Percentiles rank a stretch among this genome's conserved stretches.
Evolutionary conservation across 2,888 invertebrate species (phyloP).

Genomic region (Scrobipalpa costella): DNA sequence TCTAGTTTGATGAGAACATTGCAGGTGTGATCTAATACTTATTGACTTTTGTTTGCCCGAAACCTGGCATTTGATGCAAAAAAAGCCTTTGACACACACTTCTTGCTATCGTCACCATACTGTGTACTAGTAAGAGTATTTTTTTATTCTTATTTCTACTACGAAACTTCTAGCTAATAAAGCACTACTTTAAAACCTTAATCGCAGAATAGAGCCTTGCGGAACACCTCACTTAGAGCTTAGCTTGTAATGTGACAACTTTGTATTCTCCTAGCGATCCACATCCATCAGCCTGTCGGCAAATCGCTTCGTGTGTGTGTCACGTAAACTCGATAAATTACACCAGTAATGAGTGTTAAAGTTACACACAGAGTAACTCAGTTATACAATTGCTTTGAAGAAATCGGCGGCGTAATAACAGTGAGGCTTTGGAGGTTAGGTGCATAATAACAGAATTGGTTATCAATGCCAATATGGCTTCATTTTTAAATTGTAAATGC

Average conservation of each 20-base stretch:
- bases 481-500: neutral
- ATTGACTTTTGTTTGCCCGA: no score
- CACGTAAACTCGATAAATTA: constrained; percentile 66
- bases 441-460: neutral
- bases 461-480: neutral
- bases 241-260: constrained; percentile 34
- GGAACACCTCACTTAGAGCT: neutral
- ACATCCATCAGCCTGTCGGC: constrained; percentile 61
- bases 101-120: no score
- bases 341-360: constrained; percentile 46
- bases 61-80: no score
- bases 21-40: no score
- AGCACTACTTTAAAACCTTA: neutral
- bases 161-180: no score
- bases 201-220: constrained; percentile 8
- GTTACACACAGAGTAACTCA: constrained; percentile 19
- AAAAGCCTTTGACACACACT: no score
- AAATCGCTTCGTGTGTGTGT: constrained; percentile 51
- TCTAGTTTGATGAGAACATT: no score
- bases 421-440: neutral
- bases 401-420: constrained; percentile 12
- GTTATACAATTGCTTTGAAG: constrained; percentile 23
- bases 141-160: no score
- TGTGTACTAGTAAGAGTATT: no score
- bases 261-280: constrained; percentile 54